phyloP scores from a whole-genome alignment of 2,888 invertebrate genomes.

The Drosophila nigritarsus region DNA sequence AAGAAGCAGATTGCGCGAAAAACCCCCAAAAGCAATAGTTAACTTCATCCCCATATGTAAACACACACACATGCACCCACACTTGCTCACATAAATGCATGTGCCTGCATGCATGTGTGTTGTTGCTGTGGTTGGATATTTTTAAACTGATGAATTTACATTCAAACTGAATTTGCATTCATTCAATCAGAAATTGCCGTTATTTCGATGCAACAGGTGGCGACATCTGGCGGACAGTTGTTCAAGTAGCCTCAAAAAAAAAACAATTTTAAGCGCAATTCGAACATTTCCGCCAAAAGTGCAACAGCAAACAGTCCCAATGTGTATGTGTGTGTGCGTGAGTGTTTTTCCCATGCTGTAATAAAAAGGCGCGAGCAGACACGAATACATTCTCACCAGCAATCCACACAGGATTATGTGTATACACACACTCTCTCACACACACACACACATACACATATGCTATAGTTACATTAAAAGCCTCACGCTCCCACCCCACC shows the following conservation, averaged over 20 bases:
- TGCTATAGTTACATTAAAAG: constrained; percentile 42
- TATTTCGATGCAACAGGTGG: constrained; percentile 37
- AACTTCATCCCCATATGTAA: constrained; percentile 49
- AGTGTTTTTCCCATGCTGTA: constrained; percentile 16
- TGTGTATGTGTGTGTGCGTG: constrained; percentile 9
- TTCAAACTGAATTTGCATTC: constrained; percentile 5
- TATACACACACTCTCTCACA: constrained; percentile 13
- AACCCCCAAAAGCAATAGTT: constrained; percentile 35
- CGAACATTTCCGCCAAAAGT: not conserved
- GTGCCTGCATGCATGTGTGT: constrained; percentile 6
- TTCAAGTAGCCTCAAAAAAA: constrained; percentile 12
- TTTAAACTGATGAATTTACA: constrained; percentile 24
- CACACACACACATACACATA: constrained; percentile 12
- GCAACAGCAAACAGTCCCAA: constrained; percentile 7
- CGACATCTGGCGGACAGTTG: constrained; percentile 35
- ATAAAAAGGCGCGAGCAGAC: constrained; percentile 22
- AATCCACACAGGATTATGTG: constrained; percentile 36
- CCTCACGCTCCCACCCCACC: constrained; percentile 6
- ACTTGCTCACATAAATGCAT: constrained; percentile 13
- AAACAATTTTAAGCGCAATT: constrained; percentile 2
- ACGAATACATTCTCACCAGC: constrained; percentile 20
- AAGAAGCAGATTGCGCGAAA: constrained; percentile 11
- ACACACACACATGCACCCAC: constrained; percentile 8
- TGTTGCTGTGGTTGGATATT: constrained; percentile 17
- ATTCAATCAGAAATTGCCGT: constrained; percentile 21